Percentiles rank a stretch among this genome's conserved stretches.
Evolutionary conservation across 1,140 invertebrate genomes (phyloP).

Genomic region (Tetragnatha versicolor): DNA sequence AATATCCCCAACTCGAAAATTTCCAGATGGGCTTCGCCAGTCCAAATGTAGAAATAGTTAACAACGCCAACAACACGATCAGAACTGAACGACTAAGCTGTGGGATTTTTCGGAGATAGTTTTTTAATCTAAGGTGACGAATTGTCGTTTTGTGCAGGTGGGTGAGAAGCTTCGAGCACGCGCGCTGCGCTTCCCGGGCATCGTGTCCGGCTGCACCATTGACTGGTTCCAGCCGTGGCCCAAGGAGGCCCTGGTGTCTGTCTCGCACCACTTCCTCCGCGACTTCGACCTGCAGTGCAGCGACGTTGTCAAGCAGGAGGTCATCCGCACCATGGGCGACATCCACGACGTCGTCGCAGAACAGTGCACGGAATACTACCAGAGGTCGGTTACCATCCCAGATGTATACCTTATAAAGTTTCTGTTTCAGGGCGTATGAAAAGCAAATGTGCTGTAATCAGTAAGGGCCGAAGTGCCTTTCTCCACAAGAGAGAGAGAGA

Average conservation of each 20-base stretch:
- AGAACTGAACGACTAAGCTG: too few species aligned
- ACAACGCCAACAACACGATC: too few species aligned
- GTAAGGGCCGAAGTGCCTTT: too few species aligned
- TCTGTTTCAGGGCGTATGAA: not conserved
- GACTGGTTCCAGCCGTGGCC: slow-evolving; percentile 99
- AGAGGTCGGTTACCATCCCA: slow-evolving; percentile 69
- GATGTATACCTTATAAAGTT: not conserved
- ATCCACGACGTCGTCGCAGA: slow-evolving; percentile 92
- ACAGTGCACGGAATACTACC: slow-evolving; percentile 89
- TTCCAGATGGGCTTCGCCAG: too few species aligned
- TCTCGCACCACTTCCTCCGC: slow-evolving; percentile 88
- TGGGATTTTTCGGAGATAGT: too few species aligned
- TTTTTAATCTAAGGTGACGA: not conserved
- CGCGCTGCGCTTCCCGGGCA: slow-evolving; percentile 89
- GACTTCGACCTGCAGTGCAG: slow-evolving; percentile 91
- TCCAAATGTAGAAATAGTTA: too few species aligned
- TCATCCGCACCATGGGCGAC: slow-evolving; percentile 89
- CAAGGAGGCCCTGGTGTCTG: slow-evolving; percentile 89
- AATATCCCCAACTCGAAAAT: too few species aligned
- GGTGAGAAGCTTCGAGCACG: slow-evolving; percentile 83
- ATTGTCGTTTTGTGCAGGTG: slow-evolving; percentile 66
- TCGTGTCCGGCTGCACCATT: slow-evolving; percentile 95
- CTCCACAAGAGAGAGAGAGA: too few species aligned
- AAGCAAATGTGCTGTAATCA: not conserved
- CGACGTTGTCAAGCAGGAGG: slow-evolving; percentile 79